Evolutionary conservation across 1,140 invertebrate species (phyloP), one percentile per base, ranked within the genome.

Genomic region (Drosophila pallidifrons): DNA sequence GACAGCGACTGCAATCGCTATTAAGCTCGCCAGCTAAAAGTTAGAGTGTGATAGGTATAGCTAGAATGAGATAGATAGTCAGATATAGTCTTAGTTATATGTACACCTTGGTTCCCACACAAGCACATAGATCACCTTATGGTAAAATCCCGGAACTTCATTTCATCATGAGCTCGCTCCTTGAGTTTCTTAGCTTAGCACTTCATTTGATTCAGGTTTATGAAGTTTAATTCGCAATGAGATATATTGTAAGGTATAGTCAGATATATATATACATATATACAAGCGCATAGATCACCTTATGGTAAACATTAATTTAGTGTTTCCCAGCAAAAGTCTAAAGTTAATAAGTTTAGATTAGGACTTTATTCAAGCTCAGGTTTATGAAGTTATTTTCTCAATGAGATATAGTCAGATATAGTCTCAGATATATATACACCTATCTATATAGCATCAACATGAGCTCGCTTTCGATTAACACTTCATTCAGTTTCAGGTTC

Each of bases 91-190:
- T 25, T 16, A 32, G 3, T 11, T 25, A 8, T 28, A 2, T 55
- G 49, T 8, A 54, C 77, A 86, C 78, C 82, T 86, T 69, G 49
- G 59, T 69, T 87, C 85, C 82, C 82, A 79, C 76, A 87, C 68
- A 81, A 13, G 0, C 11, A 15, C 68, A 70, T 79, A 81, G 75
- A 81, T 86, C 78, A 79, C 64, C 64, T 68, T 55, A 68, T 75
- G 16, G 15, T 1, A 41, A 54, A 54, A 15, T 5, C 47, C 20
- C 20, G 20, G 20, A 25, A 25, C 20, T 25, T 35, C 20, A 25
- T 4, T 25, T 25, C 20, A 25, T 25, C 20, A 4, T 25, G 20
- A 25, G 20, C 20, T 25, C 20, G 20, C 20, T 25, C 20, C 20
- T 25, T 25, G 20, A 25, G 20, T 25, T 0, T 25, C 3, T 25